Percentiles rank a stretch among this genome's conserved stretches.
phyloP scores from a whole-genome alignment of 2,113 vertebrate species.

The Rhynchopsitta pachyrhyncha region DNA sequence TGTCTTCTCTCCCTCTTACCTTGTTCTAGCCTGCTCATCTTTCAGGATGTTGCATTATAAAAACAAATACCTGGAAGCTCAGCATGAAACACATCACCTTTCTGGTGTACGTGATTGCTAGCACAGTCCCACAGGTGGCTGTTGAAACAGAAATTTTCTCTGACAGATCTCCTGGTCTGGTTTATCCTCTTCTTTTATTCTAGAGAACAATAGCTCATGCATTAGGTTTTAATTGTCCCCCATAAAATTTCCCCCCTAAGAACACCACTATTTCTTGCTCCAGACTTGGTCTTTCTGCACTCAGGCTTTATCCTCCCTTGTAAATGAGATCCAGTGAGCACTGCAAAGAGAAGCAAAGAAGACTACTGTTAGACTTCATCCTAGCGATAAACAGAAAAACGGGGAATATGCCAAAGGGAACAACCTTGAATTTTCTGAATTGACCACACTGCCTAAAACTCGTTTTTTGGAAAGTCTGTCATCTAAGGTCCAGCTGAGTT shows the following conservation, averaged over 20 bases:
- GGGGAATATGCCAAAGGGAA: background rate
- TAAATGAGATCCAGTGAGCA: background rate
- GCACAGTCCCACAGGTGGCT: background rate
- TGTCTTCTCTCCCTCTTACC: background rate
- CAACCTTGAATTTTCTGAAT: background rate
- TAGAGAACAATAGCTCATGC: background rate
- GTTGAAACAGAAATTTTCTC: background rate
- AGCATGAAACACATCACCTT: background rate
- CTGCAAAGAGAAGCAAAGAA: background rate
- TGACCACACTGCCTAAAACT: background rate
- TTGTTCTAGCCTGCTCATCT: background rate
- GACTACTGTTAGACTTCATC: background rate
- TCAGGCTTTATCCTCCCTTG: background rate
- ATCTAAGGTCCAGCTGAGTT: background rate
- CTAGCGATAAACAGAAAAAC: background rate
- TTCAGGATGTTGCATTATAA: conserved; percentile 49
- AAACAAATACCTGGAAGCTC: conserved; percentile 39
- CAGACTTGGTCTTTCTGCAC: background rate
- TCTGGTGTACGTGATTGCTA: background rate
- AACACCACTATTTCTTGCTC: background rate
- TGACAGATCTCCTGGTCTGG: background rate
- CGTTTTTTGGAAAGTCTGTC: background rate
- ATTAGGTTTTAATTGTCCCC: background rate
- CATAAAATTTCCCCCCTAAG: background rate
- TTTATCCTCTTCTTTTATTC: background rate